Percentiles rank a stretch among this genome's conserved stretches.
Conservation (phyloP, 2,888 invertebrate species). For the Melieria omissa region DNA sequence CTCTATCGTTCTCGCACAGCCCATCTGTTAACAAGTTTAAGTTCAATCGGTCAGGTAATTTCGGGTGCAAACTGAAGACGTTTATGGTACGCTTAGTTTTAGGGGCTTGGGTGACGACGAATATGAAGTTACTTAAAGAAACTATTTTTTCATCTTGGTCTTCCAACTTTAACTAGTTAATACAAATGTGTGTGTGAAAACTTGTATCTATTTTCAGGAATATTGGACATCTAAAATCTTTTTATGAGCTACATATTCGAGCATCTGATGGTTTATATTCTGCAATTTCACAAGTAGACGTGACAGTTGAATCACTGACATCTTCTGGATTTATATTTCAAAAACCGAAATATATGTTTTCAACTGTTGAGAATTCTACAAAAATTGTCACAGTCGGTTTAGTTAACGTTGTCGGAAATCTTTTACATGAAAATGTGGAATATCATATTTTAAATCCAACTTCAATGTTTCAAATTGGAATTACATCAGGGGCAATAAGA, state of each 20-base stretch:
- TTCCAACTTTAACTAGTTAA: too few relatives aligned
- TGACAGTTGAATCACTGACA: slow-evolving; percentile 76
- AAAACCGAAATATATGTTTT: slow-evolving; percentile 81
- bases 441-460: slow-evolving; percentile 89
- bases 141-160: too few relatives aligned
- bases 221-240: slow-evolving; percentile 71
- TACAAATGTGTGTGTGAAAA: too few relatives aligned
- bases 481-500: slow-evolving; percentile 90
- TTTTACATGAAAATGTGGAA: slow-evolving; percentile 86
- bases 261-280: slow-evolving; percentile 89
- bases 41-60: neutral
- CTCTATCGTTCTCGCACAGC: too few relatives aligned
- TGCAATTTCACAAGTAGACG: slow-evolving; percentile 76
- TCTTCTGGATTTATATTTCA: slow-evolving; percentile 86
- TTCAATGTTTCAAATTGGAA: slow-evolving; percentile 85
- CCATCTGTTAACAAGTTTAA: too few relatives aligned
- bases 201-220: slow-evolving; percentile 53
- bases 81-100: neutral
- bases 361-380: slow-evolving; percentile 86
- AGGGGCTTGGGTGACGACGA: neutral
- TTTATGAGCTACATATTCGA: slow-evolving; percentile 79
- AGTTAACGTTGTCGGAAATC: slow-evolving; percentile 88
- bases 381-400: slow-evolving; percentile 83
- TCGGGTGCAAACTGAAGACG: slow-evolving; percentile 1
- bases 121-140: neutral